Conservation (phyloP, 2,888 invertebrate genomes). For the Sphinx pinastri region DNA sequence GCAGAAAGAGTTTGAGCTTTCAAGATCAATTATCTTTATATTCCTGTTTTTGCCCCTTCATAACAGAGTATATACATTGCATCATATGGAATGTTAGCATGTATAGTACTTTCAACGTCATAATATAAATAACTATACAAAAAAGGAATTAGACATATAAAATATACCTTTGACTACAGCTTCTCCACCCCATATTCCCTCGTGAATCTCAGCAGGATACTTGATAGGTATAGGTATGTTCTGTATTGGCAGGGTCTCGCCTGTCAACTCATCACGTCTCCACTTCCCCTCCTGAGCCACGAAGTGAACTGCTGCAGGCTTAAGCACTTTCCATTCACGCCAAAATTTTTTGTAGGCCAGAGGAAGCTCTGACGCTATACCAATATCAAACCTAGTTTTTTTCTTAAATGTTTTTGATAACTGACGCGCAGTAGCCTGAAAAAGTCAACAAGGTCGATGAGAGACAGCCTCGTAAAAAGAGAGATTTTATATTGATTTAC, state of each 20-base stretch:
- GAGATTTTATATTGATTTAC: neutral
- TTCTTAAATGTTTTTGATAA: constrained; percentile 79
- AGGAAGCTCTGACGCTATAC: constrained; percentile 88
- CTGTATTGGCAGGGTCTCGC: constrained; percentile 89
- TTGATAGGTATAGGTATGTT: constrained; percentile 90
- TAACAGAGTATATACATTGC: no score
- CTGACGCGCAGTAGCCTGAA: constrained; percentile 76
- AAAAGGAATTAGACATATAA: neutral
- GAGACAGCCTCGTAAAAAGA: neutral
- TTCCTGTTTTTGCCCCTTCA: no score
- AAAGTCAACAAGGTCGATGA: constrained; percentile 50
- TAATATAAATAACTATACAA: no score
- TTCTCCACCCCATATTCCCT: constrained; percentile 99
- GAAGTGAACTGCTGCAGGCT: constrained; percentile 87
- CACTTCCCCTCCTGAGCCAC: constrained; percentile 89
- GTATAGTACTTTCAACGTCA: no score
- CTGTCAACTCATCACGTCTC: constrained; percentile 88
- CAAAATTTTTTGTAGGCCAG: constrained; percentile 93
- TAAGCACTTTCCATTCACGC: constrained; percentile 90
- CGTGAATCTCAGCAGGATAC: constrained; percentile 90
- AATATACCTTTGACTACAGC: constrained; percentile 90
- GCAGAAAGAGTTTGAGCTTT: no score
- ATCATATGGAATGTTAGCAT: no score
- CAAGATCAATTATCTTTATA: no score
- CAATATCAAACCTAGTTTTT: constrained; percentile 85